These are phyloP conservation scores for Triplophysa tibetana DNA, from an alignment of 2,113 vertebrate genomes.

Conservation along the genomic window DNA sequence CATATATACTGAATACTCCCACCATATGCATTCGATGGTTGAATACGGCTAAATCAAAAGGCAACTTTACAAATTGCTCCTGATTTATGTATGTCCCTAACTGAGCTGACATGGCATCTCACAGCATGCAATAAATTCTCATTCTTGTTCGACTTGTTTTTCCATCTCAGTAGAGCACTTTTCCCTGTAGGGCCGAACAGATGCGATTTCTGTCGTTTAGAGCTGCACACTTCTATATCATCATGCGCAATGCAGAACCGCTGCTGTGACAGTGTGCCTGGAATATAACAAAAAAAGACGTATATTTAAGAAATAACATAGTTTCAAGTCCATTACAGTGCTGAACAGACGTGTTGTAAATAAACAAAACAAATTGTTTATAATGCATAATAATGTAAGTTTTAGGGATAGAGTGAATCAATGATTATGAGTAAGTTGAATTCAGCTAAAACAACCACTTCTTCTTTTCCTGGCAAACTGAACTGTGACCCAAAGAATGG, in stretches of 20 bases:
- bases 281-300: not conserved
- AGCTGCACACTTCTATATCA: slow-evolving; percentile 10
- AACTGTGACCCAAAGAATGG: slow-evolving; percentile 80
- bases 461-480: slow-evolving; percentile 41
- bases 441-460: no score
- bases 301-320: not conserved
- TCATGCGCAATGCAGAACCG: not conserved
- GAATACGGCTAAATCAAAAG: slow-evolving; percentile 1
- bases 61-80: not conserved
- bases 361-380: not conserved
- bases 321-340: not conserved
- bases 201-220: slow-evolving; percentile 40
- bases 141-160: slow-evolving; percentile 46
- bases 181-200: slow-evolving; percentile 33
- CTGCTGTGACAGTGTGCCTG: slow-evolving; percentile 9
- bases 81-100: slow-evolving; percentile 41
- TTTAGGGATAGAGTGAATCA: no score
- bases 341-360: not conserved
- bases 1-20: not conserved
- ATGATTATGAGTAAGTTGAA: not conserved
- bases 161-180: slow-evolving; percentile 32
- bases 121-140: slow-evolving; percentile 41
- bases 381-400: not conserved
- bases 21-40: not conserved
- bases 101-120: slow-evolving; percentile 40